Conservation (phyloP, 2,888 invertebrate genomes). For the Dilophus febrilis region DNA sequence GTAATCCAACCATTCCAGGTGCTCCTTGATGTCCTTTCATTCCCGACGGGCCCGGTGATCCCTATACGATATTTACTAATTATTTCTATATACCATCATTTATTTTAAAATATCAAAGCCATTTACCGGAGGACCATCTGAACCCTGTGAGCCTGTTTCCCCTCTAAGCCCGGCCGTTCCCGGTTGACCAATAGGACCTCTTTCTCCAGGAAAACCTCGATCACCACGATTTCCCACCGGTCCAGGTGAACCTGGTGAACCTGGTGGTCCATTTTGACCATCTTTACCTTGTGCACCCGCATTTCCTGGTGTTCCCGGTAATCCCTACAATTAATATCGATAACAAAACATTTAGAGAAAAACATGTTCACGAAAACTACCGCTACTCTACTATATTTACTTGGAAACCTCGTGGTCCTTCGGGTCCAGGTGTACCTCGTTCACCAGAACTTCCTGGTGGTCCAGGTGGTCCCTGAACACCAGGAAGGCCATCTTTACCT, state of each 20-base stretch:
- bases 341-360: too few relatives aligned
- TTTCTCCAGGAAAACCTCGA: slow-evolving; percentile 55
- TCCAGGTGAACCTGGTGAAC: slow-evolving; percentile 54
- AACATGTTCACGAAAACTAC: not conserved
- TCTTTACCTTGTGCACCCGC: slow-evolving; percentile 66
- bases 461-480: slow-evolving; percentile 57
- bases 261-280: slow-evolving; percentile 55
- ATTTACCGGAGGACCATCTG: slow-evolving; percentile 41
- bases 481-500: slow-evolving; percentile 56
- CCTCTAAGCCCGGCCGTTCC: slow-evolving; percentile 34
- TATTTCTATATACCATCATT: not conserved
- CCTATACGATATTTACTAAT: too few relatives aligned
- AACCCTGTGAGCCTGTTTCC: slow-evolving; percentile 34
- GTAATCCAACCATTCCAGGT: slow-evolving; percentile 64
- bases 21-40: slow-evolving; percentile 62
- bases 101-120: not conserved
- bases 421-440: slow-evolving; percentile 56
- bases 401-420: slow-evolving; percentile 67
- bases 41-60: slow-evolving; percentile 46
- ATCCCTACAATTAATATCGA: slow-evolving; percentile 38
- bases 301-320: slow-evolving; percentile 56
- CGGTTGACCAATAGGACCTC: slow-evolving; percentile 45
- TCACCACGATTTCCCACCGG: slow-evolving; percentile 57
- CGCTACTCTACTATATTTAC: slow-evolving; percentile 34
- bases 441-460: slow-evolving; percentile 53